A percentile compares a stretch with the other conserved stretches of the same genome.
phyloP scores from a whole-genome alignment of 2,797 vertebrate genomes.

The Sebastes hubbsi region DNA sequence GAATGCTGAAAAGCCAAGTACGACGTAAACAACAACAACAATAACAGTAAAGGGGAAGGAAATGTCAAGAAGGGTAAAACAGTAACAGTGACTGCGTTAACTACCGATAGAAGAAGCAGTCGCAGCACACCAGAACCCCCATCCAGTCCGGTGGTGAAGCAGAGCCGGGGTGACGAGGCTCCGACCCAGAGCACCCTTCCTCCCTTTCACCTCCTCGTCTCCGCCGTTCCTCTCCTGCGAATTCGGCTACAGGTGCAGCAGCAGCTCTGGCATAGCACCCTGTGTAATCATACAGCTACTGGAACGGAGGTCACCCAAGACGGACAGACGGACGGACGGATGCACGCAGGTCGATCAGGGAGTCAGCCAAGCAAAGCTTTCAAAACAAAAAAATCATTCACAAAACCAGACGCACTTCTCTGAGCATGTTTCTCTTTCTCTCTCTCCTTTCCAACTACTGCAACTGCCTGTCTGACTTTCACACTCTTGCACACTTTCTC shows the following conservation, averaged over 20 bases:
- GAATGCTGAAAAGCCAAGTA: neutral
- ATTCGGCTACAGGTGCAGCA: constrained; percentile 69
- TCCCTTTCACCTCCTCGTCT: constrained; percentile 34
- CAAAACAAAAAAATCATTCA: constrained; percentile 52
- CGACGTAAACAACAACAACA: constrained; percentile 1
- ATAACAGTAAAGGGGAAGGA: constrained; percentile 6
- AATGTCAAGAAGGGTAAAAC: neutral
- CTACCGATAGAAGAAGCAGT: constrained; percentile 91
- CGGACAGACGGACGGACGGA: neutral
- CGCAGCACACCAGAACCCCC: constrained; percentile 88
- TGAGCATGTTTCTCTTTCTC: constrained; percentile 52
- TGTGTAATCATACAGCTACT: constrained; percentile 6
- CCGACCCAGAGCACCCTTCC: constrained; percentile 32
- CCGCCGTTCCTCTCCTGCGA: constrained; percentile 19
- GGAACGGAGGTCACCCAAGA: neutral
- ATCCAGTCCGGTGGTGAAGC: constrained; percentile 71
- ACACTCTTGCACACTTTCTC: constrained; percentile 43
- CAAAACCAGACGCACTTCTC: constrained; percentile 52
- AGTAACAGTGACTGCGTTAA: constrained; percentile 8
- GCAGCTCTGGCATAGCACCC: constrained; percentile 51
- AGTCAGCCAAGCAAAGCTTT: constrained; percentile 1
- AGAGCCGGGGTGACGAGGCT: constrained; percentile 50
- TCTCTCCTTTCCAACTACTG: constrained; percentile 59
- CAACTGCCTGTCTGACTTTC: constrained; percentile 73
- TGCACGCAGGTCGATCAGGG: neutral